phyloP scores from a whole-genome alignment of 2,888 invertebrate genomes.

The Sthenelais limicola region DNA sequence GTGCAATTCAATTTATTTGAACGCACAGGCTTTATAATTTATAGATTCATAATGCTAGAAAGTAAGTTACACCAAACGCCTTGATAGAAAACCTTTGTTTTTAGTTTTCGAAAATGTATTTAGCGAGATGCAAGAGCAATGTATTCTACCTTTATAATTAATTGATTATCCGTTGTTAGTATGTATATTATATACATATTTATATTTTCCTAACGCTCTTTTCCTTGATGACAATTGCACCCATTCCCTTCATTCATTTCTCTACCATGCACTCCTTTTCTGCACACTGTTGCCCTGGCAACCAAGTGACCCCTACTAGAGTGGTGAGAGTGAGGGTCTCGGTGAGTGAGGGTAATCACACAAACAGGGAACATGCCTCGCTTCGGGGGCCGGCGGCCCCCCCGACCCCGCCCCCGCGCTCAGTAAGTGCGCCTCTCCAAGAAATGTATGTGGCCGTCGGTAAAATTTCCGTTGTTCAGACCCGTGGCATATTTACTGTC shows the following conservation, averaged over 20 bases:
- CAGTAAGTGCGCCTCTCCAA: conserved; percentile 32
- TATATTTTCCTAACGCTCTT: conserved; percentile 32
- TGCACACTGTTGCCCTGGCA: conserved; percentile 42
- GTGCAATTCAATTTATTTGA: no score
- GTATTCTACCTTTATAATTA: no score
- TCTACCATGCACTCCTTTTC: conserved; percentile 43
- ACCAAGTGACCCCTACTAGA: conserved; percentile 37
- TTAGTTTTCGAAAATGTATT: no score
- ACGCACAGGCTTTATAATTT: conserved; percentile 28
- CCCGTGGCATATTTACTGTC: conserved; percentile 29
- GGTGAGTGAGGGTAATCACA: conserved; percentile 19
- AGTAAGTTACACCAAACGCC: conserved; percentile 28
- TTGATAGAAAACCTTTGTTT: no score
- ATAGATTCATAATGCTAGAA: conserved; percentile 20
- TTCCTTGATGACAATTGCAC: conserved; percentile 38
- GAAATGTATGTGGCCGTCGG: conserved; percentile 31
- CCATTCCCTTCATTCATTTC: conserved; percentile 41
- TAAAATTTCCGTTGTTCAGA: conserved; percentile 34
- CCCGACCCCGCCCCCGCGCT: conserved; percentile 6
- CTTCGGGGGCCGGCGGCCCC: conserved; percentile 15
- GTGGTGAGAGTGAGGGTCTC: conserved; percentile 34
- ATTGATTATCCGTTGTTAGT: no score
- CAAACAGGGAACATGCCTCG: no score
- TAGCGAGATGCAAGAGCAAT: no score
- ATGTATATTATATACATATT: not conserved